A percentile compares a stretch with the other conserved stretches of the same genome.
Evolutionary conservation across 2,113 vertebrate genomes (phyloP).

Genomic region (Corydoras maculifer): DNA sequence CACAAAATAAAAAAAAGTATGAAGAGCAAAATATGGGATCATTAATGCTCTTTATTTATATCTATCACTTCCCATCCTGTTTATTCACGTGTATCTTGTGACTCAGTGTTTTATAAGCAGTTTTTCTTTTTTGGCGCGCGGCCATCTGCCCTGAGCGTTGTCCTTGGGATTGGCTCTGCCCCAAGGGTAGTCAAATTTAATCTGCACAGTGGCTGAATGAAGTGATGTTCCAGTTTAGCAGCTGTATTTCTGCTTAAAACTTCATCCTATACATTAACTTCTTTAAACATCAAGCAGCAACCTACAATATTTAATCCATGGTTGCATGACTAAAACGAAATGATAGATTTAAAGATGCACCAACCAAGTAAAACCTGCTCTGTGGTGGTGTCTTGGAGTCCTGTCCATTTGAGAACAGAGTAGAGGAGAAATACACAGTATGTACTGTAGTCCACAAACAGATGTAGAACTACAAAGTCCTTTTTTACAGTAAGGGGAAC

Average conservation of each 20-base stretch:
- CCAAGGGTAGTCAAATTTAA: neutral
- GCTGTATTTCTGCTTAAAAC: conserved; percentile 3
- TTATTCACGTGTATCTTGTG: conserved; percentile 2
- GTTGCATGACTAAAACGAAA: too few species aligned
- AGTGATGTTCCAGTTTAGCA: neutral
- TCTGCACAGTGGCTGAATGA: neutral
- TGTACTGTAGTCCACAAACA: too few species aligned
- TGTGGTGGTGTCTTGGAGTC: too few species aligned
- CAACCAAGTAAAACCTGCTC: too few species aligned
- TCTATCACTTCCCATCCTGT: neutral
- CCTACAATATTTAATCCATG: too few species aligned
- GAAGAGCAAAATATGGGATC: neutral
- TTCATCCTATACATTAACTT: neutral
- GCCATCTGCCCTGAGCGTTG: neutral
- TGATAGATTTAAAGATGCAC: too few species aligned
- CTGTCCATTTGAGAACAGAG: too few species aligned
- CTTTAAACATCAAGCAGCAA: neutral
- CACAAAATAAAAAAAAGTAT: neutral
- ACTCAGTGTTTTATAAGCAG: conserved; percentile 5
- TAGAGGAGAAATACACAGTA: too few species aligned
- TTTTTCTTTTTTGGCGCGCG: neutral
- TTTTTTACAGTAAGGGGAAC: too few species aligned
- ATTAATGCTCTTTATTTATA: too few species aligned
- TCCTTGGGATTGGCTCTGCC: neutral
- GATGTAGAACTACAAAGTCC: too few species aligned